Evolutionary conservation across 2,113 vertebrate genomes (phyloP).

Genomic region (Gopherus evgoodei): DNA sequence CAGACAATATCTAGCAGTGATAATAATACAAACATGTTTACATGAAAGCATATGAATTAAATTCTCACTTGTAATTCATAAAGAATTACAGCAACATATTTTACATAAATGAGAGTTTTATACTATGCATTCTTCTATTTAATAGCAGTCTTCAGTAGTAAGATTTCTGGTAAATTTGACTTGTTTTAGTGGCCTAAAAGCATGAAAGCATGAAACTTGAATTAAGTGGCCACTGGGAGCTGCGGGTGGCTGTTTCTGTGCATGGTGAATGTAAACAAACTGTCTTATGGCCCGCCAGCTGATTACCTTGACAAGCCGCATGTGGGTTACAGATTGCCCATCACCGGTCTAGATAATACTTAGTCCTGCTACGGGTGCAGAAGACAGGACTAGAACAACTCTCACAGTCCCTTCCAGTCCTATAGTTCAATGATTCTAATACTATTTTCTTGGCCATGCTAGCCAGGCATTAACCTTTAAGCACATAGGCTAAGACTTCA

Average conservation of each 20-base stretch:
- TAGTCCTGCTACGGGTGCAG: no score
- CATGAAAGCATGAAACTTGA: constrained; percentile 48
- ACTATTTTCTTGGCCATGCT: not conserved
- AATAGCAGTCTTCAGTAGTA: not conserved
- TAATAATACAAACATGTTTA: not conserved
- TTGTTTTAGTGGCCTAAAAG: constrained; percentile 43
- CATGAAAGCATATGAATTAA: not conserved
- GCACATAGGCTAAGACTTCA: constrained; percentile 14
- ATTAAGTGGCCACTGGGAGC: constrained; percentile 38
- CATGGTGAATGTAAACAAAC: no score
- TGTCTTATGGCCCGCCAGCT: no score
- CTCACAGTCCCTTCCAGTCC: no score
- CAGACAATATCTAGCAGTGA: not conserved
- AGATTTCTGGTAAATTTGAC: constrained; percentile 34
- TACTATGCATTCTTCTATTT: constrained; percentile 7
- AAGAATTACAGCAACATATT: not conserved
- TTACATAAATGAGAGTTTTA: not conserved
- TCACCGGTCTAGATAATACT: no score
- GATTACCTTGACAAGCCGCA: no score
- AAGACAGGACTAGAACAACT: no score
- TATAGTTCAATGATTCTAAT: no score
- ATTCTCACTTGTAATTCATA: not conserved
- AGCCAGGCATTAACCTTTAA: constrained; percentile 15
- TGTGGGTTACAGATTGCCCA: no score
- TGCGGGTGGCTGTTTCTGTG: no score